These are phyloP conservation scores for Ips typographus DNA, from an alignment of 1,140 invertebrate genomes.

Conservation along the genomic window DNA sequence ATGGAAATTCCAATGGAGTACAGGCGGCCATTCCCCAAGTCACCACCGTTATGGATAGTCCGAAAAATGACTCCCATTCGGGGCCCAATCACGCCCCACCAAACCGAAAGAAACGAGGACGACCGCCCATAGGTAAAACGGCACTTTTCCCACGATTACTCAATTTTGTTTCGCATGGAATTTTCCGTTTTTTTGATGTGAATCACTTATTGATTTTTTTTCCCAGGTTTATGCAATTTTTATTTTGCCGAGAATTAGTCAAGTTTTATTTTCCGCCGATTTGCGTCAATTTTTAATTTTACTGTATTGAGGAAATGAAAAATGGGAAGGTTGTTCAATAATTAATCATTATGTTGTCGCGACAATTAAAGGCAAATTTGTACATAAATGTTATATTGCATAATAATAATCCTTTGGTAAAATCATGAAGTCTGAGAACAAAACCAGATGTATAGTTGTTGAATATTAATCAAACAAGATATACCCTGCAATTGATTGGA, in stretches of 20 bases:
- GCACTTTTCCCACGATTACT: no score
- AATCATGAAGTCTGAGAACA: no score
- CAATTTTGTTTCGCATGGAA: neutral
- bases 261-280: neutral
- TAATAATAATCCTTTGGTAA: no score
- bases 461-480: no score
- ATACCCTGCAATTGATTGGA: no score
- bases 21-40: constrained; percentile 52
- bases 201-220: neutral
- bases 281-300: no score
- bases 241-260: neutral
- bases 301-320: no score
- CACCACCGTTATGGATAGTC: constrained; percentile 50
- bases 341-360: no score
- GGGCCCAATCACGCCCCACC: constrained; percentile 18
- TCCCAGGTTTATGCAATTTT: neutral
- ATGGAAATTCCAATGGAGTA: constrained; percentile 56
- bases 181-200: neutral
- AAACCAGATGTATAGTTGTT: no score
- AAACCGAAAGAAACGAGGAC: constrained; percentile 57
- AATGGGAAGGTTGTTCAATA: no score
- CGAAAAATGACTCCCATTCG: constrained; percentile 31
- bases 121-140: constrained; percentile 57
- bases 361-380: no score
- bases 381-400: no score